These are phyloP conservation scores for Pocillopora damicornis DNA, from an alignment of 64 coral and sea anemone genomes.

Conservation along the genomic window DNA sequence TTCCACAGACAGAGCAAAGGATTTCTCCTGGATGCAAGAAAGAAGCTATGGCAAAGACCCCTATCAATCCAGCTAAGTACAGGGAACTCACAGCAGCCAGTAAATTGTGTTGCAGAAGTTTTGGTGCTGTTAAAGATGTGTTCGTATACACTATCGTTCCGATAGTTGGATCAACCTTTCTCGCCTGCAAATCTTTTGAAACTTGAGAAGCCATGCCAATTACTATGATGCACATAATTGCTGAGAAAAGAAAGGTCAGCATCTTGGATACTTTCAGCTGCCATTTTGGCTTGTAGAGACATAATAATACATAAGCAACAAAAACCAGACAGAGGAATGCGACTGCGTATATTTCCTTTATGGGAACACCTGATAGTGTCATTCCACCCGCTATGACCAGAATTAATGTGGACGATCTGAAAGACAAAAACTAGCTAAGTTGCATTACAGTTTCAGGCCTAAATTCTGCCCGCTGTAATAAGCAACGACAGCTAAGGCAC, in stretches of 20 bases:
- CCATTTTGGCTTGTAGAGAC: constrained; percentile 69
- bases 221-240: constrained; percentile 67
- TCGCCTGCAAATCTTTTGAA: constrained; percentile 35
- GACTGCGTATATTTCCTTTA: not conserved
- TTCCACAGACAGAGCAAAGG: constrained; percentile 58
- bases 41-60: constrained; percentile 57
- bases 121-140: not conserved
- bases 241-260: constrained; percentile 62
- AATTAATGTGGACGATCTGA: constrained; percentile 86
- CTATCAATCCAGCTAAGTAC: constrained; percentile 63
- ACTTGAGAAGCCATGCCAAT: constrained; percentile 71
- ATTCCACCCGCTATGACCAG: constrained; percentile 75
- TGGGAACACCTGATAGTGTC: constrained; percentile 15
- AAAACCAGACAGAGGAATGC: constrained; percentile 48
- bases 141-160: not conserved
- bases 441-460: too few relatives aligned
- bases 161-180: not conserved
- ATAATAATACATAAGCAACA: constrained; percentile 52
- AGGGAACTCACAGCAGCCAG: constrained; percentile 61
- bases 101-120: not conserved
- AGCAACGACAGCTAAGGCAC: too few relatives aligned
- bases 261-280: constrained; percentile 83
- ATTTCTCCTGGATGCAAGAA: constrained; percentile 66
- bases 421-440: not conserved
- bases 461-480: too few relatives aligned